Evolutionary conservation across 2,888 invertebrate species (phyloP), one percentile per base, ranked within the genome.

Genomic region (Mythimna lalbum): DNA sequence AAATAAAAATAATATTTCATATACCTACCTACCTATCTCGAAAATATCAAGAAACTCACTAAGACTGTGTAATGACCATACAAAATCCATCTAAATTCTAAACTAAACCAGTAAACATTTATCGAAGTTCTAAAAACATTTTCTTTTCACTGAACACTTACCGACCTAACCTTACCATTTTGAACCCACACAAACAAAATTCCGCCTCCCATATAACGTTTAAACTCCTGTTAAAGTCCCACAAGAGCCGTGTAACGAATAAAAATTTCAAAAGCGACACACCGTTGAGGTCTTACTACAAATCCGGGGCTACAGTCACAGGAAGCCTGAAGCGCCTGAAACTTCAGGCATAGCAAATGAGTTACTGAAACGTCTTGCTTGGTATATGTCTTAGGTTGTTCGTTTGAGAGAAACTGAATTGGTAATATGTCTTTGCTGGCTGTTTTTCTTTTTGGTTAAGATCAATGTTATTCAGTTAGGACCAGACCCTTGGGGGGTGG

Each of bases 271-370:
- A 72, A 69, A 61, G 62, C 65, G 64, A 80, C 80, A 79, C 78
- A 76, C 63, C 55, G 59, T 73, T 65, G 64, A 75, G 73, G 82
- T 86, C 83, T 87, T 82, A 84, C 70, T 33, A 65, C 66, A 85
- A 85, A 81, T 75, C 85, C 81, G 61, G 73, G 62, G 56, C 36
- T 65, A 60, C 62, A 36, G 62, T 47, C 63, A 31, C 56, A 66
- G 61, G 75, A 72, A 31, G 56, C 63, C 61, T 71, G 60, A 73
- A 81, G 80, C 72, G 56, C 65, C 61, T 71, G 60, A 73, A 81
- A 81, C 72, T 83, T 81, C 68, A 60, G 63, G 85, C 77, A 86
- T 85, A 84, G 78, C 79, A 86, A 86, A 85, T 86, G 80, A 86
- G 85, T 73, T 78, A 80, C 33, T 80, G 69, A 80, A 75, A 80